These are phyloP conservation scores for Linyphia triangularis DNA, from an alignment of 2,888 invertebrate genomes.

Conservation along the genomic window DNA sequence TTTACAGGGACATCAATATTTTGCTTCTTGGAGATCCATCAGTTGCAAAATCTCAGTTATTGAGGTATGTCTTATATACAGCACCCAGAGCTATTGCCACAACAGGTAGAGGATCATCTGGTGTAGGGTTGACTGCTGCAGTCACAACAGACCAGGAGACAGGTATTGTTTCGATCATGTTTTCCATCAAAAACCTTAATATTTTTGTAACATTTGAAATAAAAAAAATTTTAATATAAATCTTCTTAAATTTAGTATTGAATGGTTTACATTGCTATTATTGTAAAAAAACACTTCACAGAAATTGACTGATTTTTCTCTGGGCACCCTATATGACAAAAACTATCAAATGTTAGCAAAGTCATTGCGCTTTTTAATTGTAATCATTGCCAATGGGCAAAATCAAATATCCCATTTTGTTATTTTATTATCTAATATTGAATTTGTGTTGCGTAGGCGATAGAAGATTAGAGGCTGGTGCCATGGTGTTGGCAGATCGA, in stretches of 20 bases:
- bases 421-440: not conserved
- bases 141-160: conserved; percentile 98
- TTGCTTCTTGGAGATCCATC: conserved; percentile 98
- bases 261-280: too few relatives aligned
- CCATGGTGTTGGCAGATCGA: conserved; percentile 99
- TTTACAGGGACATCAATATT: conserved; percentile 88
- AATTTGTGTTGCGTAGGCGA: conserved; percentile 79
- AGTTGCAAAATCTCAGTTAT: conserved; percentile 97
- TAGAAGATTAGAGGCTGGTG: conserved; percentile 94
- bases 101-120: conserved; percentile 98
- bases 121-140: conserved; percentile 98
- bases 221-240: too few relatives aligned
- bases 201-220: too few relatives aligned
- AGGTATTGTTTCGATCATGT: too few relatives aligned
- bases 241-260: too few relatives aligned
- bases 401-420: not conserved
- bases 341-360: too few relatives aligned
- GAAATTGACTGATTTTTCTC: too few relatives aligned
- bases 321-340: too few relatives aligned
- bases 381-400: not conserved
- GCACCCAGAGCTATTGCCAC: conserved; percentile 98
- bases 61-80: conserved; percentile 94
- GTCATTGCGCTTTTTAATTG: not conserved
- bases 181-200: too few relatives aligned
- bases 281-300: too few relatives aligned